A percentile compares a stretch with the other conserved stretches of the same genome.
Evolutionary conservation across 2,113 vertebrate genomes (phyloP).

Genomic region (Eidolon helvum): DNA sequence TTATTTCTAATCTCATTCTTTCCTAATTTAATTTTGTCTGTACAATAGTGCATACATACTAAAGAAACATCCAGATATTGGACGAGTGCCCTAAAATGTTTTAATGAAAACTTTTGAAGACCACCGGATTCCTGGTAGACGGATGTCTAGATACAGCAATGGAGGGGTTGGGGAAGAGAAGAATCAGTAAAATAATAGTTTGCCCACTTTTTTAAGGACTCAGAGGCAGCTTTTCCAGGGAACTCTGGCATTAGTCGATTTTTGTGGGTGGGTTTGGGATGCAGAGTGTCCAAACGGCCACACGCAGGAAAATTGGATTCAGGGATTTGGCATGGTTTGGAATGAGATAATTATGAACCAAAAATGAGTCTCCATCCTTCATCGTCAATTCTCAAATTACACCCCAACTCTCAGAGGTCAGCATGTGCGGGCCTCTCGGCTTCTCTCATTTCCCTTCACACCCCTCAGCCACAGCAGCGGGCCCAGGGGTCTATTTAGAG

Average conservation of each 20-base stretch:
- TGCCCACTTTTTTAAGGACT: neutral
- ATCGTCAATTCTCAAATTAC: neutral
- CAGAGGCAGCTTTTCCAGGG: neutral
- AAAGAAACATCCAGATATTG: no score
- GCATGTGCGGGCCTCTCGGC: no score
- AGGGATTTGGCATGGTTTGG: neutral
- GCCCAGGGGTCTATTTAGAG: neutral
- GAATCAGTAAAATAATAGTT: neutral
- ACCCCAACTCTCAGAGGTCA: neutral
- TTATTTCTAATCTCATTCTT: neutral
- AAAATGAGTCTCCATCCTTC: neutral
- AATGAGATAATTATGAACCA: no score
- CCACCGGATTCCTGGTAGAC: neutral
- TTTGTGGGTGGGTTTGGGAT: neutral
- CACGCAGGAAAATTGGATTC: neutral
- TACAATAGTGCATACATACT: no score
- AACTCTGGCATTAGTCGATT: neutral
- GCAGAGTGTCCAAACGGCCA: neutral
- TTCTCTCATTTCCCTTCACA: no score
- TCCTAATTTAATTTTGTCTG: neutral
- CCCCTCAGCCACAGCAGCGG: rapidly evolving
- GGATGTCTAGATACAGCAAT: neutral
- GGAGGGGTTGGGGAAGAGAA: neutral
- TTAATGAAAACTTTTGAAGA: neutral
- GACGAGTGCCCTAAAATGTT: neutral